These are phyloP conservation scores for Colius striatus DNA, from an alignment of 2,113 vertebrate genomes.

Conservation along the genomic window DNA sequence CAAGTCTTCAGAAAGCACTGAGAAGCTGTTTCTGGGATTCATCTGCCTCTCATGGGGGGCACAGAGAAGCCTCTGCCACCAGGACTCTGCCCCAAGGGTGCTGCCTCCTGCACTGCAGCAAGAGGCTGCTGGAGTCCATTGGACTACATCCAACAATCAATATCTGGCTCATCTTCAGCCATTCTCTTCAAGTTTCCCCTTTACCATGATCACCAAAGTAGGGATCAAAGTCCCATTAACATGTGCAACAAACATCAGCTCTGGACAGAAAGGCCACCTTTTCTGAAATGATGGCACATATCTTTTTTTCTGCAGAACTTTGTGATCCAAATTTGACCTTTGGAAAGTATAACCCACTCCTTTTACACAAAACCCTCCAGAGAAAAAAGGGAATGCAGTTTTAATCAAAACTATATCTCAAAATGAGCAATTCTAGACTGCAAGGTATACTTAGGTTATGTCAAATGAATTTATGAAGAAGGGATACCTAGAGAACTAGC, in stretches of 20 bases:
- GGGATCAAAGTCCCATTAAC: background rate
- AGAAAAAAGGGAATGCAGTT: background rate
- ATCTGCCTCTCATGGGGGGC: background rate
- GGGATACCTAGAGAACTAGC: background rate
- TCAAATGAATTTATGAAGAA: background rate
- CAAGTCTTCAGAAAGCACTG: background rate
- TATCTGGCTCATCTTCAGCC: background rate
- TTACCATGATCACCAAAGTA: background rate
- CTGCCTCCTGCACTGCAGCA: background rate
- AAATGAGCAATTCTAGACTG: background rate
- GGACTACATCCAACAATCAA: background rate
- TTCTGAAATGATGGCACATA: background rate
- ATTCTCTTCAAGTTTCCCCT: background rate
- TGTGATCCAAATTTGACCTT: background rate
- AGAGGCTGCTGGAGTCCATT: background rate
- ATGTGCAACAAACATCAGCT: background rate
- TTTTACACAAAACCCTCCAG: background rate
- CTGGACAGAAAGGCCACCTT: background rate
- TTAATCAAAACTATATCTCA: background rate
- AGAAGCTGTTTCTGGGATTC: background rate
- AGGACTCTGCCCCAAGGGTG: background rate
- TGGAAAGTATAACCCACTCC: background rate
- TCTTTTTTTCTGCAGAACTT: background rate
- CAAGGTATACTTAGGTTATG: background rate
- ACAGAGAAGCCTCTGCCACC: rapidly evolving